Evolutionary conservation across 2,797 vertebrate genomes (phyloP).

Genomic region (Todus mexicanus): DNA sequence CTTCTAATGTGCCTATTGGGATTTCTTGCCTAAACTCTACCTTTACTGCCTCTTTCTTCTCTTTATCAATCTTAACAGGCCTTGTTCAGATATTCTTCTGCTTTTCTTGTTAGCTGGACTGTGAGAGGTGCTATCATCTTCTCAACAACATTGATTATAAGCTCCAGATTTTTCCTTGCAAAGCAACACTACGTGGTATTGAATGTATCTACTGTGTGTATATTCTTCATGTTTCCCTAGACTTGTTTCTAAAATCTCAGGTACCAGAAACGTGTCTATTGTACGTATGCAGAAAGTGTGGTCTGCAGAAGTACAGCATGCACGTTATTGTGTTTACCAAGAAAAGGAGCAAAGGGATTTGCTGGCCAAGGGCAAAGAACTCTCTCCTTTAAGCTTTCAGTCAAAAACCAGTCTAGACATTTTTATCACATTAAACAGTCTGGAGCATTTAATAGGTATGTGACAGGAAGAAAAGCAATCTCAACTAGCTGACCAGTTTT

Average conservation of each 20-base stretch:
- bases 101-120: background rate
- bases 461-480: conserved; percentile 20
- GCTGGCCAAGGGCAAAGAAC: conserved; percentile 58
- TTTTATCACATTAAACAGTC: conserved; percentile 53
- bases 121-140: background rate
- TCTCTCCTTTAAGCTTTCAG: conserved; percentile 30
- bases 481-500: conserved; percentile 27
- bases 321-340: background rate
- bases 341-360: conserved; percentile 7
- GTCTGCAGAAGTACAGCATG: background rate
- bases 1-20: background rate
- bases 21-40: background rate
- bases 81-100: background rate
- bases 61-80: background rate
- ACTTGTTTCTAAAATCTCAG: background rate
- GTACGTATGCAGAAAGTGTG: background rate
- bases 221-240: background rate
- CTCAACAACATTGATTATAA: background rate
- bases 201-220: background rate
- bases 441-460: conserved; percentile 41
- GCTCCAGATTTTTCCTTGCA: background rate
- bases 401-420: conserved; percentile 32
- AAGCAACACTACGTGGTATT: background rate
- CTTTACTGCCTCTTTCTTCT: background rate
- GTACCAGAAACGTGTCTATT: background rate